Evolutionary conservation across 2,113 vertebrate genomes (phyloP), one percentile per base, ranked within the genome.

Genomic region (Acanthochromis polyacanthus): DNA sequence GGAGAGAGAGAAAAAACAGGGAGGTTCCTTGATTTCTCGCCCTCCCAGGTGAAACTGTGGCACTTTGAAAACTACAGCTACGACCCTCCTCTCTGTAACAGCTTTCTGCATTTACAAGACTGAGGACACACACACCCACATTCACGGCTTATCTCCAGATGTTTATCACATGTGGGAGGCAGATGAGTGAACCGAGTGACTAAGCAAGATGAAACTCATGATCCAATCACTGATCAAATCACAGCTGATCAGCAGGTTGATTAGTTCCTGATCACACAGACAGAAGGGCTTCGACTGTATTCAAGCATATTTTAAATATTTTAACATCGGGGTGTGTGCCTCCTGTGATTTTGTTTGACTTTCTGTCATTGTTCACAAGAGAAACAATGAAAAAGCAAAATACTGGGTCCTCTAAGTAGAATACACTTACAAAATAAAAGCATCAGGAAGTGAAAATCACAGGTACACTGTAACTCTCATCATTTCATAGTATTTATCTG

Each of bases 11-110:
- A 52, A 9, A 57, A 66, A 52, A 59, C 45, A 62, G 56, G 61
- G 64, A 88, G 89, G 89, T 92, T 92, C 77, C 70, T 75, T 75
- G 65, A 74, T 83, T 78, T 77, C 38, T 56, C 30, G 67, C 48
- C 17, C 48, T 52, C 50, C 10, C 68, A 60, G 30, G 67, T 87
- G 80, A 82, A 85, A 89, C 75, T 80, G 71, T 70, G 64, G 55
- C 67, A 62, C 19, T 67, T 43, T 52, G 63, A 51, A 38, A 73
- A 80, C 40, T 28, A 23, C 60, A 69, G 56, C 40, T 65, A 32
- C 53, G 66, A 74, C 71, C 45, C 58, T 61, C 14, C 25, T 28
- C 28, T 57, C 56, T 30, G 32, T 36, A 12, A 43, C 40, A 43
- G 40, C 32, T 43, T 43, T 12, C 40, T 43, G 40, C 40, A 8